A percentile compares a stretch with the other conserved stretches of the same genome.
Evolutionary conservation across 2,797 vertebrate genomes (phyloP).

Genomic region (Arctocebus calabarensis): DNA sequence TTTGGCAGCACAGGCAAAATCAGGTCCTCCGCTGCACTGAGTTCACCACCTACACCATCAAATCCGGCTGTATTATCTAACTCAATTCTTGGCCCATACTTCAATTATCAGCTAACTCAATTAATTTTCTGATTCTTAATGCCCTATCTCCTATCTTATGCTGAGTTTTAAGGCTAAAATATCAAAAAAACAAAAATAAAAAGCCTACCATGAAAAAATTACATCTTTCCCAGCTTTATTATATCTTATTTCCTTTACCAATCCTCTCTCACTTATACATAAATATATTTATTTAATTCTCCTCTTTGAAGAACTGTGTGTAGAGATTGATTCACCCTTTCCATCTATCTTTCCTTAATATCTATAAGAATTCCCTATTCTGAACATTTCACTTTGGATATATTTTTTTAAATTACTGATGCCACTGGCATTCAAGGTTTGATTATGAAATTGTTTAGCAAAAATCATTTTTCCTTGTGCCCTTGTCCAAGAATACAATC

Average conservation of each 20-base stretch:
- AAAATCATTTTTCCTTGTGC: slow-evolving; percentile 26
- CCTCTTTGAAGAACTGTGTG: slow-evolving; percentile 60
- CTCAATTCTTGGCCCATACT: background rate
- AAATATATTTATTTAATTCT: slow-evolving; percentile 58
- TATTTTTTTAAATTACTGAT: slow-evolving; percentile 46
- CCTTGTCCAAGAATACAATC: slow-evolving; percentile 33
- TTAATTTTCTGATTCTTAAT: slow-evolving; percentile 35
- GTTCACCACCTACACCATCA: background rate
- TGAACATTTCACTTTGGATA: slow-evolving; percentile 71
- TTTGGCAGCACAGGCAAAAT: background rate
- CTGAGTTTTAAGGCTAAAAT: slow-evolving; percentile 4
- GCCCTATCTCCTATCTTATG: background rate
- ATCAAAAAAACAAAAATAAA: background rate
- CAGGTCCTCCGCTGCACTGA: background rate
- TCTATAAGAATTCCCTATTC: slow-evolving; percentile 60
- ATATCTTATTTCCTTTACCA: background rate
- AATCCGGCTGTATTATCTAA: slow-evolving; percentile 17
- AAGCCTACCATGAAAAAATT: background rate
- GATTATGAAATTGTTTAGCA: slow-evolving; percentile 54
- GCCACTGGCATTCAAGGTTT: slow-evolving; percentile 59
- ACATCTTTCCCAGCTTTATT: background rate
- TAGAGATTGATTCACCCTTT: slow-evolving; percentile 65
- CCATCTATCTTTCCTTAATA: slow-evolving; percentile 67
- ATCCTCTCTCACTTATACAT: background rate
- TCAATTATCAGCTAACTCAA: slow-evolving; percentile 24